phyloP scores from a whole-genome alignment of 2,797 vertebrate species.

The Sciurus vulgaris region DNA sequence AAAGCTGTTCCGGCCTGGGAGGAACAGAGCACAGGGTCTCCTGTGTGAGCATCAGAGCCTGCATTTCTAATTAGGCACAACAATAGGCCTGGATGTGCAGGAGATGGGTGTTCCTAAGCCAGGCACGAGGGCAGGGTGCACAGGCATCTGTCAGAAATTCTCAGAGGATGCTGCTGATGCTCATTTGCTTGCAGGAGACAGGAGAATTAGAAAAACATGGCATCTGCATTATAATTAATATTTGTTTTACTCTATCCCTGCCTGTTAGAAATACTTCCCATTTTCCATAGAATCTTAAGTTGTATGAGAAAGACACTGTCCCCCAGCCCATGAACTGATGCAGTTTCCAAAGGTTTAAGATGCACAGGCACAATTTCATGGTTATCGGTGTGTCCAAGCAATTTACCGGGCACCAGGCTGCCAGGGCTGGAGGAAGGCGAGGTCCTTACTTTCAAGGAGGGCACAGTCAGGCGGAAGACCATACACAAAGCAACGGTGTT shows the following conservation, averaged over 20 bases:
- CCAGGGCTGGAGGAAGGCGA: not conserved
- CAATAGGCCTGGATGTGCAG: not conserved
- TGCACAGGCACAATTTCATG: not conserved
- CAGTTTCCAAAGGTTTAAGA: too few species aligned
- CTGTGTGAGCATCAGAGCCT: not conserved
- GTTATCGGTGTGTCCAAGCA: not conserved
- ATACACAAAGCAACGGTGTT: not conserved
- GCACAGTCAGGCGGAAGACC: not conserved
- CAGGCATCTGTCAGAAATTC: not conserved
- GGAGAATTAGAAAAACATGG: conserved; percentile 52
- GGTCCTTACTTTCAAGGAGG: not conserved
- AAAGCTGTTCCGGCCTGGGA: not conserved
- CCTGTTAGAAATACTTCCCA: conserved; percentile 39
- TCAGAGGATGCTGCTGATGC: not conserved
- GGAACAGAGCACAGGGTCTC: not conserved
- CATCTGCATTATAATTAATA: conserved; percentile 67
- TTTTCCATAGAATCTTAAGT: conserved; percentile 56
- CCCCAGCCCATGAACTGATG: not conserved
- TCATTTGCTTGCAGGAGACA: conserved; percentile 57
- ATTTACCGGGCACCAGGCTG: not conserved
- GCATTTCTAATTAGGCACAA: conserved; percentile 67
- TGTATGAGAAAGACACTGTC: conserved; percentile 26
- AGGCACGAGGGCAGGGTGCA: not conserved
- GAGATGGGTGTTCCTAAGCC: not conserved
- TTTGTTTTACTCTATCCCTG: conserved; percentile 34